These are phyloP conservation scores for Odobenus rosmarus DNA, from an alignment of 2,113 vertebrate genomes.

Conservation along the genomic window DNA sequence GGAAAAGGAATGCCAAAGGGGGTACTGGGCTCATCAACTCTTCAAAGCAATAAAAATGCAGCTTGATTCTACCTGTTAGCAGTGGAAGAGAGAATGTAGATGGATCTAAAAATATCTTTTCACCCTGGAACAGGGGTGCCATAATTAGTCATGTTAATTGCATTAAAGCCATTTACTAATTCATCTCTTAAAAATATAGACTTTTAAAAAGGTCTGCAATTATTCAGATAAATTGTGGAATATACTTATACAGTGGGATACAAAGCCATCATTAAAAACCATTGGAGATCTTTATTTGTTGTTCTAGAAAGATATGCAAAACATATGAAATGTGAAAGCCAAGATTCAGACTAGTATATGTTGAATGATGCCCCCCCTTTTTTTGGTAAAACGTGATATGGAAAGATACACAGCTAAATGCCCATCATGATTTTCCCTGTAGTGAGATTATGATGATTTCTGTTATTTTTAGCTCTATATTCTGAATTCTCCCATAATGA, in stretches of 20 bases:
- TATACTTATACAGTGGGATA: background rate
- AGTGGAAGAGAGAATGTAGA: background rate
- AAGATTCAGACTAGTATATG: background rate
- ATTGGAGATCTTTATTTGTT: background rate
- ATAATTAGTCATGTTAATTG: background rate
- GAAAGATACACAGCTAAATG: background rate
- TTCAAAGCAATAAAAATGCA: constrained; percentile 34
- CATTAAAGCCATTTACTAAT: background rate
- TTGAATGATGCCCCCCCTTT: background rate
- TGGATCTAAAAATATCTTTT: background rate
- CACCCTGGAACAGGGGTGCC: background rate
- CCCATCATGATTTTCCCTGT: background rate
- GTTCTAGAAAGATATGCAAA: background rate
- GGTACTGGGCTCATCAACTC: constrained; percentile 33
- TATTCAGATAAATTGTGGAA: background rate
- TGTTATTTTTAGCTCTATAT: background rate
- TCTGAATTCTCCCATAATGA: background rate
- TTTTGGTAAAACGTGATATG: background rate
- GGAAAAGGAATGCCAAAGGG: constrained; percentile 30
- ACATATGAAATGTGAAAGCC: background rate
- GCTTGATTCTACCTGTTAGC: background rate
- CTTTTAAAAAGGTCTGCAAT: background rate
- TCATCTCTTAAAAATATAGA: background rate
- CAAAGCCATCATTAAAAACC: background rate
- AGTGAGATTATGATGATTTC: background rate